Conservation (phyloP, 2,797 vertebrate genomes). For the Halcyon badia region DNA sequence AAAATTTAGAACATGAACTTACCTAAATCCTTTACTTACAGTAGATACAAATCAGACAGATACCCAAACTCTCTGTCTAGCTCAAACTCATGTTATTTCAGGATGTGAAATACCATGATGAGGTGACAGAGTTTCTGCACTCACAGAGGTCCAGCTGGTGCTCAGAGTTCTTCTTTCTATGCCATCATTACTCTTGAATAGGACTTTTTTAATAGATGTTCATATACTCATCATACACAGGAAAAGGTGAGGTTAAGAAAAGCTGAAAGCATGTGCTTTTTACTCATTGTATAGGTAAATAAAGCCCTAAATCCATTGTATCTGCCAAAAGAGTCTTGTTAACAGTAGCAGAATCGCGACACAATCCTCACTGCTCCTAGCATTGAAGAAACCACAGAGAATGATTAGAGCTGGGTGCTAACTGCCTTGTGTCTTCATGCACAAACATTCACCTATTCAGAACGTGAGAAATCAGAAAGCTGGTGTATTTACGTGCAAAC, state of each 20-base stretch:
- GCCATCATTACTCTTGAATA: neutral
- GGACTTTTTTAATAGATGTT: neutral
- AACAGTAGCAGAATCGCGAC: neutral
- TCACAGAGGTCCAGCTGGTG: neutral
- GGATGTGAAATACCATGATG: neutral
- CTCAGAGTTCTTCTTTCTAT: neutral
- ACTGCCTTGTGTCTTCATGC: neutral
- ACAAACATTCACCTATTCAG: neutral
- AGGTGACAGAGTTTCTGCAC: neutral
- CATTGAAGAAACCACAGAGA: neutral
- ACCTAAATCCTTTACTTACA: neutral
- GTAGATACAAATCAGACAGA: neutral
- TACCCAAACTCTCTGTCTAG: neutral
- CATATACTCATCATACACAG: neutral
- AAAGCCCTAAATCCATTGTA: neutral
- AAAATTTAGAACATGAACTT: neutral
- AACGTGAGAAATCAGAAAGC: neutral
- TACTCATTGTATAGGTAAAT: neutral
- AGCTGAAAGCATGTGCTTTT: neutral
- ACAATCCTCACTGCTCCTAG: neutral
- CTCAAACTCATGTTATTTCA: neutral
- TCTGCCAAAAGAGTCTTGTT: neutral
- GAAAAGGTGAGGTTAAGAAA: neutral
- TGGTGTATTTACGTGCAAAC: neutral
- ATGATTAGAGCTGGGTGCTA: neutral